phyloP scores from a whole-genome alignment of 2,113 vertebrate species.

The Hemicordylus capensis region DNA sequence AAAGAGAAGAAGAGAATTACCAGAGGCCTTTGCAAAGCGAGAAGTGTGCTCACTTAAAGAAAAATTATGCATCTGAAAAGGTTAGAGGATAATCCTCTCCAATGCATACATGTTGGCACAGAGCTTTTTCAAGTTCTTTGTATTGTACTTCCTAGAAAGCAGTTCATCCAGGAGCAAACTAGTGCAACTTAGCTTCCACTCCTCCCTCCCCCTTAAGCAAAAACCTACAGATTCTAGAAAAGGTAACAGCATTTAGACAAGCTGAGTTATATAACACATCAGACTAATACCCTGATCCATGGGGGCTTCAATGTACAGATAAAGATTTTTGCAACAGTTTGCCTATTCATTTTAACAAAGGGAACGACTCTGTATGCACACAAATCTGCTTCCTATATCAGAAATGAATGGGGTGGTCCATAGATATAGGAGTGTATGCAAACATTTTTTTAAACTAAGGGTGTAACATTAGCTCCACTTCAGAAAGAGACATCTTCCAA shows the following conservation, averaged over 20 bases:
- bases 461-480: slow-evolving; percentile 28
- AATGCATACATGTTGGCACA: slow-evolving; percentile 36
- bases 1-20: slow-evolving; percentile 88
- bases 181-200: slow-evolving; percentile 9
- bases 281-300: background rate
- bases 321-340: background rate
- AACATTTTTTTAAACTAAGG: slow-evolving; percentile 17
- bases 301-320: background rate
- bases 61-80: slow-evolving; percentile 56
- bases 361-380: background rate
- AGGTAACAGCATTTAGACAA: background rate
- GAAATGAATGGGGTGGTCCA: background rate
- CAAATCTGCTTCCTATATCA: background rate
- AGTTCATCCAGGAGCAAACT: background rate
- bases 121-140: slow-evolving; percentile 12
- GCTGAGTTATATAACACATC: background rate
- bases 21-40: slow-evolving; percentile 76
- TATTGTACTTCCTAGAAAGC: background rate
- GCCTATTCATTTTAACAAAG: background rate
- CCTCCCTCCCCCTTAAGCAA: background rate
- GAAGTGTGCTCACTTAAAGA: slow-evolving; percentile 64
- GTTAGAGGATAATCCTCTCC: slow-evolving; percentile 44
- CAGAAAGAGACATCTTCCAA: slow-evolving; percentile 35
- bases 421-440: too few species aligned
- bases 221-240: slow-evolving; percentile 23